Evolutionary conservation across 2,113 vertebrate species (phyloP), one percentile per base, ranked within the genome.

Genomic region (Nesospiza acunhae): DNA sequence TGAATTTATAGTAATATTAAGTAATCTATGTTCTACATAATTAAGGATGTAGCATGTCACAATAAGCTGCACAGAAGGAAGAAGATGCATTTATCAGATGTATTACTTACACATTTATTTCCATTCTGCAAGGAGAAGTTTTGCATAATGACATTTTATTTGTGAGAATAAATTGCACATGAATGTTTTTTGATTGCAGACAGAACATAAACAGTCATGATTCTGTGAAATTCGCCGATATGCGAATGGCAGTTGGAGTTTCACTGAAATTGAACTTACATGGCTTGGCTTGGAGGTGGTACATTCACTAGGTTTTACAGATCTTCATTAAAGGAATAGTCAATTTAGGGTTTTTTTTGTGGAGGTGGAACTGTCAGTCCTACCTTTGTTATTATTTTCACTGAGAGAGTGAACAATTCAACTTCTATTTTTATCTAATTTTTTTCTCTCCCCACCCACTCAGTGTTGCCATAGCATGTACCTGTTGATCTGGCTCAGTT

Each of bases 101-200:
- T 44, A 14, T 94, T 94, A 89, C 67, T 92, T 82, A 80, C 78
- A 76, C 77, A 76, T 66, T 95, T 96, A 59, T 86, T 94, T 91
- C 46, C n/a, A 75, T 64, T 81, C 27, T 92, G 62, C 49, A 81
- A 83, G 81, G 72, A 93, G 52, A 93, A 88, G 86, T 79, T 70
- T 81, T 91, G 56, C 86, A 52, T 82, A 91, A 93, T 69, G 58
- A 63, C 50, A 68, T 89, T 94, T 93, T 85, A 69, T 87, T 94
- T 11, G 13, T 77, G 46, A 46, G n/a, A 90, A 64, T 60, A 92
- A 91, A 88, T 86, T 63, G 18, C 22, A 55, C 33, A 58, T 52
- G 50, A 87, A 74, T 86, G 46, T 82, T 53, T 89, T 94, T 63
- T 86, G 42, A 53, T 91, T 95, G 56, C 70, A 93, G 55, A 81